Percentiles rank a stretch among this genome's conserved stretches.
These are phyloP conservation scores for Meiosimyza platycephala DNA, from an alignment of 2,888 invertebrate genomes.

Conservation along the genomic window DNA sequence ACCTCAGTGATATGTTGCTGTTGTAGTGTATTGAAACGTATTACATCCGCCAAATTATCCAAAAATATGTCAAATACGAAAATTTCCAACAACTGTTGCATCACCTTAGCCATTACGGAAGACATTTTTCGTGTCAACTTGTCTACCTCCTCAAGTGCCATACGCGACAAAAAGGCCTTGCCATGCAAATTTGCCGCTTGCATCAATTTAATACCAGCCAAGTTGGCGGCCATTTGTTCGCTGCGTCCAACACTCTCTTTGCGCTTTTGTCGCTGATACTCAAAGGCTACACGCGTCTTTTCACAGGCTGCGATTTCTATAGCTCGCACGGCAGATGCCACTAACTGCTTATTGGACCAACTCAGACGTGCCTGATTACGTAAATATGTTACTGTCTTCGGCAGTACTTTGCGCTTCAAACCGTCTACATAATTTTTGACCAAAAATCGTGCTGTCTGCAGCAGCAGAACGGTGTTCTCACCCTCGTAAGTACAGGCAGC, in stretches of 20 bases:
- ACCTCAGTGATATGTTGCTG: slow-evolving; percentile 64
- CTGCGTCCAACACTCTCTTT: slow-evolving; percentile 67
- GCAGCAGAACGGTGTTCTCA: slow-evolving; percentile 91
- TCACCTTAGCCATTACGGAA: slow-evolving; percentile 35
- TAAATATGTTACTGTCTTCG: slow-evolving; percentile 76
- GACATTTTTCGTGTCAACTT: slow-evolving; percentile 38
- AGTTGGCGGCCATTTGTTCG: slow-evolving; percentile 85
- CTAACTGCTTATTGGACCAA: background rate
- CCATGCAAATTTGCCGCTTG: slow-evolving; percentile 77
- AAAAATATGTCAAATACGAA: slow-evolving; percentile 55
- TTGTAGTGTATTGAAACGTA: slow-evolving; percentile 50
- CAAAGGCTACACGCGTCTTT: slow-evolving; percentile 77
- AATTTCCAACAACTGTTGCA: slow-evolving; percentile 50
- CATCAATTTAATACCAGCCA: slow-evolving; percentile 82
- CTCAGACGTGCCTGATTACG: slow-evolving; percentile 68
- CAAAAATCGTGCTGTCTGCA: slow-evolving; percentile 88
- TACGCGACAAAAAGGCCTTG: slow-evolving; percentile 54
- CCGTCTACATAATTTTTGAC: slow-evolving; percentile 81
- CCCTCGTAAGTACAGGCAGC: slow-evolving; percentile 96
- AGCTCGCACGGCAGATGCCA: slow-evolving; percentile 61
- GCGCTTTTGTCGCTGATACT: slow-evolving; percentile 70
- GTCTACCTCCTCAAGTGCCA: slow-evolving; percentile 44
- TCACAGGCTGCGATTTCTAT: slow-evolving; percentile 67
- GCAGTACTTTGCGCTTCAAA: slow-evolving; percentile 70
- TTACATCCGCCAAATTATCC: slow-evolving; percentile 51